These are phyloP conservation scores for Ormia ochracea DNA, from an alignment of 2,888 invertebrate species.

Conservation along the genomic window DNA sequence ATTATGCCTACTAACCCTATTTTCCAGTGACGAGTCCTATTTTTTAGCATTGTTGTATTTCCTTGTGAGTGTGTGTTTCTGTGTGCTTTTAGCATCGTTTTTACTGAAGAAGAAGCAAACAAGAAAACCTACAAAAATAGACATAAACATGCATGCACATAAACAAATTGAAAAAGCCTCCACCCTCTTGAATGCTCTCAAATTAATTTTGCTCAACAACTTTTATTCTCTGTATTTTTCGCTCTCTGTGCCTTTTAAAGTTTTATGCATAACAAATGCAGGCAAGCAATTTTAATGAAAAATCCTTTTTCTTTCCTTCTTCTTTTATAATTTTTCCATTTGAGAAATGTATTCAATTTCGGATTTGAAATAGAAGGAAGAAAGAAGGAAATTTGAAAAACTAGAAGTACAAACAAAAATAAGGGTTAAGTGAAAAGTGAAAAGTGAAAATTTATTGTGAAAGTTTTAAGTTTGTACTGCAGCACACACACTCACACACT, in stretches of 20 bases:
- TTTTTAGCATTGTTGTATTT: constrained; percentile 64
- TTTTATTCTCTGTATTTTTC: neutral
- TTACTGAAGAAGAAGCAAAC: constrained; percentile 3
- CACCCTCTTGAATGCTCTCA: constrained; percentile 25
- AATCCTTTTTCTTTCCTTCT: neutral
- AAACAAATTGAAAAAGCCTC: constrained; percentile 41
- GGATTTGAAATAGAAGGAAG: constrained; percentile 7
- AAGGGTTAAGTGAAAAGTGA: constrained; percentile 57
- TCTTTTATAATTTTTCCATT: neutral
- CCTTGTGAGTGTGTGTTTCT: neutral
- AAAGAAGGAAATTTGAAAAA: neutral
- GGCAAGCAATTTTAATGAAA: neutral
- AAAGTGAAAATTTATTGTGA: constrained; percentile 60
- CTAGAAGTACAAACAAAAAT: constrained; percentile 14
- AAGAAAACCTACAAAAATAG: constrained; percentile 27
- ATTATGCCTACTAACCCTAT: constrained; percentile 77
- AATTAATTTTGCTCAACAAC: neutral
- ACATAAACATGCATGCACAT: constrained; percentile 46
- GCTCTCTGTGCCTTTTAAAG: constrained; percentile 15
- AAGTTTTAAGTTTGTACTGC: constrained; percentile 23
- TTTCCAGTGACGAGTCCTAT: constrained; percentile 76
- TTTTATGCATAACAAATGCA: neutral
- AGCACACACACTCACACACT: neutral
- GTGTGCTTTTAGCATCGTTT: constrained; percentile 32
- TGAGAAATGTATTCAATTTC: neutral